phyloP scores from a whole-genome alignment of 1,140 invertebrate genomes.

The Myzus persicae region DNA sequence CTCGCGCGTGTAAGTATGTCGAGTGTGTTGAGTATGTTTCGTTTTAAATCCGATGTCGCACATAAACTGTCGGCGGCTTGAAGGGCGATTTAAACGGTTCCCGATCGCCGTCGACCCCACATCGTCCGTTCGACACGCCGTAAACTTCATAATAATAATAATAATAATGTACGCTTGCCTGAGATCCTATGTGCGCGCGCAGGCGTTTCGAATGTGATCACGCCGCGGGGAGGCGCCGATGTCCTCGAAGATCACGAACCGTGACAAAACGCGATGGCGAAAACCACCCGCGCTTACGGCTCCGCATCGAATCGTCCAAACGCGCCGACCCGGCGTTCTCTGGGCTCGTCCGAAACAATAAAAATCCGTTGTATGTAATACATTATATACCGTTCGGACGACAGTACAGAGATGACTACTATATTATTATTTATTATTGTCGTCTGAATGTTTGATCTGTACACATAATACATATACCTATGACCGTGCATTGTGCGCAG shows the following conservation, averaged over 20 bases:
- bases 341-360: neutral
- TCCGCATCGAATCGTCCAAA: neutral
- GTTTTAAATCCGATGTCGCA: neutral
- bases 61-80: neutral
- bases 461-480: neutral
- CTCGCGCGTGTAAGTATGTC: too few relatives aligned
- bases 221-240: neutral
- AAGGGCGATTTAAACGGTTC: neutral
- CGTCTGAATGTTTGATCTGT: neutral
- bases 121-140: neutral
- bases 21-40: neutral
- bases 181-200: neutral
- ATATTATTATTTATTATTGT: neutral
- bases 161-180: neutral
- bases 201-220: neutral
- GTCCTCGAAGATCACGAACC: neutral
- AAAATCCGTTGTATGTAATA: neutral
- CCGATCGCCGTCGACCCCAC: neutral
- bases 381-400: neutral
- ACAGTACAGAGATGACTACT: neutral
- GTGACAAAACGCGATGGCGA: neutral
- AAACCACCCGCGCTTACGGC: neutral
- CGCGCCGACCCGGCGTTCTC: neutral
- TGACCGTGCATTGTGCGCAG: neutral
- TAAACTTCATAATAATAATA: slow-evolving; percentile 1